phyloP scores from a whole-genome alignment of 2,888 invertebrate species.

The Nasonia oneida region DNA sequence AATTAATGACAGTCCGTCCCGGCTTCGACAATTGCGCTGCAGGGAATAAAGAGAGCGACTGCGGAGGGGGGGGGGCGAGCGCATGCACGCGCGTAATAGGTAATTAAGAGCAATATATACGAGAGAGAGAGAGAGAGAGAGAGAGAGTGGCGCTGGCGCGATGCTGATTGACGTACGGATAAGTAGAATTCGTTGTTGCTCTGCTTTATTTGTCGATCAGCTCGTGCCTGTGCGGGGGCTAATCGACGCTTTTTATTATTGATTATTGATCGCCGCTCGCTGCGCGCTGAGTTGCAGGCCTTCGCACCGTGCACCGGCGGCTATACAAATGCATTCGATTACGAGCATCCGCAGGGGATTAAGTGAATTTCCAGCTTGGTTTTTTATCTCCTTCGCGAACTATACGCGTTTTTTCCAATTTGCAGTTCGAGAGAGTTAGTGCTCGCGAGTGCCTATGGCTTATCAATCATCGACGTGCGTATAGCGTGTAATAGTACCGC shows the following conservation, averaged over 20 bases:
- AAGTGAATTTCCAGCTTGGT: neutral
- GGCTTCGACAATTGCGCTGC: neutral
- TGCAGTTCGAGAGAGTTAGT: neutral
- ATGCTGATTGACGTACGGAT: slow-evolving; percentile 29
- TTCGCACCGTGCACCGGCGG: neutral
- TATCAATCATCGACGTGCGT: neutral
- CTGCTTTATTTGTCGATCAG: slow-evolving; percentile 26
- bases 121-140: too few relatives aligned
- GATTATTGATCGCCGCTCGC: slow-evolving; percentile 38
- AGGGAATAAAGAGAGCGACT: neutral
- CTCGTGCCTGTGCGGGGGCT: neutral
- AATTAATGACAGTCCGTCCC: slow-evolving; percentile 17
- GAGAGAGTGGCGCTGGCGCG: neutral
- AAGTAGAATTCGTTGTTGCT: slow-evolving; percentile 30
- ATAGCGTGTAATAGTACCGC: neutral
- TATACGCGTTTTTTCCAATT: neutral
- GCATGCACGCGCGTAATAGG: slow-evolving; percentile 1
- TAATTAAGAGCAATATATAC: slow-evolving; percentile 33
- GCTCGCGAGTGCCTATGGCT: neutral
- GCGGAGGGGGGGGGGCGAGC: too few relatives aligned
- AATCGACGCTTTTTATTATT: slow-evolving; percentile 39
- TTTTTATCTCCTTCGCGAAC: neutral
- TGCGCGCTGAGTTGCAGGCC: slow-evolving; percentile 13
- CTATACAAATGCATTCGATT: slow-evolving; percentile 20
- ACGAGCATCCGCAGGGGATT: neutral